These are phyloP conservation scores for Gymnoscelis rufifasciata DNA, from an alignment of 2,888 invertebrate genomes.

Conservation along the genomic window DNA sequence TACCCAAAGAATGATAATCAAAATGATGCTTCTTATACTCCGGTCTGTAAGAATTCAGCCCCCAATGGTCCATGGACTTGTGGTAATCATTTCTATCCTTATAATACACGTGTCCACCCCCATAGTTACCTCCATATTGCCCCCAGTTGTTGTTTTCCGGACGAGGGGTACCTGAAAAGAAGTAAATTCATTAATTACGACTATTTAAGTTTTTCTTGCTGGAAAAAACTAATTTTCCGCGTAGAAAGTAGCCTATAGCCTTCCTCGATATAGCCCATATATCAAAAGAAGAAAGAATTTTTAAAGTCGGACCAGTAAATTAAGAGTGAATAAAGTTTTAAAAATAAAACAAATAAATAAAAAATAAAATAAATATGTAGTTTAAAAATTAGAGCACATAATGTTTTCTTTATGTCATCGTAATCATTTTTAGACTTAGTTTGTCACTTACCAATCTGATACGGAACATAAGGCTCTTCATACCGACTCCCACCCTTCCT, in stretches of 20 bases:
- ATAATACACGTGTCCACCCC: slow-evolving; percentile 49
- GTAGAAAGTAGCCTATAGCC: no score
- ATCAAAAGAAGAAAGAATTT: no score
- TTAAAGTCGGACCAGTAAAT: no score
- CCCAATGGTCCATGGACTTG: slow-evolving; percentile 75
- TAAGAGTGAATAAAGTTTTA: no score
- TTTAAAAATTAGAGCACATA: no score
- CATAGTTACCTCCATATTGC: slow-evolving; percentile 81
- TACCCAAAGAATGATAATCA: slow-evolving; percentile 23
- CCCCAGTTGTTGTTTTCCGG: slow-evolving; percentile 73
- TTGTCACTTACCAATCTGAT: slow-evolving; percentile 74
- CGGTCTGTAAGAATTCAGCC: slow-evolving; percentile 54
- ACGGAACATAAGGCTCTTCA: slow-evolving; percentile 71
- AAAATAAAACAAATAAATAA: no score
- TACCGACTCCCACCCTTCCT: slow-evolving; percentile 44
- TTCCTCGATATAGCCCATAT: no score
- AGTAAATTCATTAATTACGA: neutral
- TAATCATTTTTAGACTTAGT: no score
- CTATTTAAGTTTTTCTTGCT: no score
- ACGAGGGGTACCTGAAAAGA: slow-evolving; percentile 44
- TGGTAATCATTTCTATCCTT: slow-evolving; percentile 63
- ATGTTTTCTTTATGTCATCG: no score
- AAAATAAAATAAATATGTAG: neutral
- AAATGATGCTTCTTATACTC: slow-evolving; percentile 26
- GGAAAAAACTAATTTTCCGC: no score